Evolutionary conservation across 2,888 invertebrate species (phyloP).

Genomic region (Leptinotarsa haldemani): DNA sequence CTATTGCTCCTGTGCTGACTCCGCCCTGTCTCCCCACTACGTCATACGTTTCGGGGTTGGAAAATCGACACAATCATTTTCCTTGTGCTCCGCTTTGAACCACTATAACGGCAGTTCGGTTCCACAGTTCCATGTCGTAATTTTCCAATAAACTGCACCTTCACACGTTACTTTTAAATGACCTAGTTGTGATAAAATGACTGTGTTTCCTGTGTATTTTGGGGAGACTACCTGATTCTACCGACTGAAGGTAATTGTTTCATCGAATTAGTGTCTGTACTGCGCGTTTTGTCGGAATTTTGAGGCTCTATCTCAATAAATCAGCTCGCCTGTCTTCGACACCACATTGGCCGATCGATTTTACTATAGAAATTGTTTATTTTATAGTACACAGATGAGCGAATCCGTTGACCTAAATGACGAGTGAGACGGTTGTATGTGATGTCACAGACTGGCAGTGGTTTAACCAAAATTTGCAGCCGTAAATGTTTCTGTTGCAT

Average conservation of each 20-base stretch:
- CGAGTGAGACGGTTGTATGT: constrained; percentile 19
- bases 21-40: constrained; percentile 42
- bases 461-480: constrained; percentile 4
- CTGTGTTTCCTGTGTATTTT: constrained; percentile 13
- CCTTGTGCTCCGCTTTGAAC: constrained; percentile 44
- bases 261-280: constrained; percentile 24
- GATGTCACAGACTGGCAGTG: constrained; percentile 21
- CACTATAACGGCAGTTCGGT: constrained; percentile 43
- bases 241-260: constrained; percentile 9
- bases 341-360: constrained; percentile 7
- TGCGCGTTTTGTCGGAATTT: background rate
- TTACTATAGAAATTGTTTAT: background rate
- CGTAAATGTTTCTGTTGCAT: background rate
- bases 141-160: constrained; percentile 11
- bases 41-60: constrained; percentile 51
- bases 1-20: constrained; percentile 22
- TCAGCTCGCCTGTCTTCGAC: constrained; percentile 8
- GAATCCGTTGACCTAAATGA: constrained; percentile 41
- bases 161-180: constrained; percentile 17
- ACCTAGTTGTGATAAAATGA: constrained; percentile 9
- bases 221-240: constrained; percentile 22
- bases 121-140: constrained; percentile 42
- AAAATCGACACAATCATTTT: constrained; percentile 52
- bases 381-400: constrained; percentile 26
- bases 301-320: background rate